A percentile compares a stretch with the other conserved stretches of the same genome.
Evolutionary conservation across 1,140 invertebrate genomes (phyloP).

Genomic region (Trichogramma pretiosum): DNA sequence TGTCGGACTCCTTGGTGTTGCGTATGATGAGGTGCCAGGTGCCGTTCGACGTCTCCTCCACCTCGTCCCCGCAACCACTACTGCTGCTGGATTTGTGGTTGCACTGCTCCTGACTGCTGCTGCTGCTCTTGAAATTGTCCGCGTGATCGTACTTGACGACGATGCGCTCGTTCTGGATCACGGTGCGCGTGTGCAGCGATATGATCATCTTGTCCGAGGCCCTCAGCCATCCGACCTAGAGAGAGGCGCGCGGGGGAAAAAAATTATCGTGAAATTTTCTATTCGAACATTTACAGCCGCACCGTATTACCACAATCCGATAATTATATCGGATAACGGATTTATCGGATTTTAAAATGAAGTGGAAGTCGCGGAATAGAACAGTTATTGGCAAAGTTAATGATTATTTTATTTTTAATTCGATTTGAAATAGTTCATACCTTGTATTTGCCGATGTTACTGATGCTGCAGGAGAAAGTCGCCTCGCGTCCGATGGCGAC

Average conservation of each 20-base stretch:
- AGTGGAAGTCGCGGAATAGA: background rate
- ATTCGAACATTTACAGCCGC: slow-evolving; percentile 8
- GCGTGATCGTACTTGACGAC: slow-evolving; percentile 67
- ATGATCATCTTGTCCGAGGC: slow-evolving; percentile 83
- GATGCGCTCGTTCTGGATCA: slow-evolving; percentile 80
- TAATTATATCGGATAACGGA: too few species aligned
- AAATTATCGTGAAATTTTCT: too few species aligned
- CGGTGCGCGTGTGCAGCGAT: slow-evolving; percentile 72
- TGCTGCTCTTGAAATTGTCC: slow-evolving; percentile 58
- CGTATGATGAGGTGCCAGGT: slow-evolving; percentile 60
- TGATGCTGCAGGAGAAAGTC: slow-evolving; percentile 67
- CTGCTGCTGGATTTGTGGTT: background rate
- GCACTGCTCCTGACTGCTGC: slow-evolving; percentile 18
- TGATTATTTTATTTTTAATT: too few species aligned
- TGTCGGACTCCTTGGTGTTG: slow-evolving; percentile 53
- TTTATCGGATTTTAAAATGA: too few species aligned
- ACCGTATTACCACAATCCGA: background rate
- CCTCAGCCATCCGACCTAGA: slow-evolving; percentile 83
- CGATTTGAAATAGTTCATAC: too few species aligned
- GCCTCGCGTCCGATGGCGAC: slow-evolving; percentile 70
- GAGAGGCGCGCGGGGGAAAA: too few species aligned
- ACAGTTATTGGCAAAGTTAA: slow-evolving; percentile 8
- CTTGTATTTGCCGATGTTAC: slow-evolving; percentile 70
- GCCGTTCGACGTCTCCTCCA: slow-evolving; percentile 54
- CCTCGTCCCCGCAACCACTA: slow-evolving; percentile 50